A percentile compares a stretch with the other conserved stretches of the same genome.
phyloP scores from a whole-genome alignment of 2,888 invertebrate genomes.

The Luffia ferchaultella region DNA sequence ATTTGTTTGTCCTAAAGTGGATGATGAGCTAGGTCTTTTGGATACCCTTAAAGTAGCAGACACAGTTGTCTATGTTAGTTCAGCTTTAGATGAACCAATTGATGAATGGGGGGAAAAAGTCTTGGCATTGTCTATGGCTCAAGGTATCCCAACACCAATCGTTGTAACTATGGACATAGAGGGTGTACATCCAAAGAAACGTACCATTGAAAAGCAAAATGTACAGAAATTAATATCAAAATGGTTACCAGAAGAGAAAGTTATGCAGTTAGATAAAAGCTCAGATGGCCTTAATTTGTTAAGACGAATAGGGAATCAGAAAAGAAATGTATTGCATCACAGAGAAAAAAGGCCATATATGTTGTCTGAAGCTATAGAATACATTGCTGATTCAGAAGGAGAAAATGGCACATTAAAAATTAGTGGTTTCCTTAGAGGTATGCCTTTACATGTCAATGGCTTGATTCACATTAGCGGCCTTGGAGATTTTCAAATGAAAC shows the following conservation, averaged over 20 bases:
- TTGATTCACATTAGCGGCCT: conserved; percentile 91
- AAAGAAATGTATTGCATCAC: conserved; percentile 73
- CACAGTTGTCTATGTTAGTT: conserved; percentile 81
- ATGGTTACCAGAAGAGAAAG: conserved; percentile 84
- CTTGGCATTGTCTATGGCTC: conserved; percentile 80
- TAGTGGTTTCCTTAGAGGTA: conserved; percentile 88
- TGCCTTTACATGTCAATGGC: conserved; percentile 84
- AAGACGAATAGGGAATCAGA: conserved; percentile 81
- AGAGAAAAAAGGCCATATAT: conserved; percentile 86
- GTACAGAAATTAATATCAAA: conserved; percentile 73
- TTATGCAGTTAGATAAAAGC: conserved; percentile 78
- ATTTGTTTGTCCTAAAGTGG: conserved; percentile 76
- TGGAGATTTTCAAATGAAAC: conserved; percentile 91
- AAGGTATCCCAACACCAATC: conserved; percentile 81
- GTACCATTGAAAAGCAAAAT: conserved; percentile 71
- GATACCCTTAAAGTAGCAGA: conserved; percentile 91
- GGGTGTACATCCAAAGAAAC: conserved; percentile 76
- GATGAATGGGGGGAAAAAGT: conserved; percentile 84
- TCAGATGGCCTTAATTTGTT: conserved; percentile 75
- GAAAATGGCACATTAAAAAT: conserved; percentile 76
- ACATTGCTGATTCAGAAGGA: conserved; percentile 50
- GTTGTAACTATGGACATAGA: conserved; percentile 79
- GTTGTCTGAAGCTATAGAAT: conserved; percentile 82
- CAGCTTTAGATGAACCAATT: conserved; percentile 75
- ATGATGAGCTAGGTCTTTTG: conserved; percentile 76